Evolutionary conservation across 1,140 invertebrate species (phyloP), one percentile per base, ranked within the genome.

Genomic region (Bombus pascuorum): DNA sequence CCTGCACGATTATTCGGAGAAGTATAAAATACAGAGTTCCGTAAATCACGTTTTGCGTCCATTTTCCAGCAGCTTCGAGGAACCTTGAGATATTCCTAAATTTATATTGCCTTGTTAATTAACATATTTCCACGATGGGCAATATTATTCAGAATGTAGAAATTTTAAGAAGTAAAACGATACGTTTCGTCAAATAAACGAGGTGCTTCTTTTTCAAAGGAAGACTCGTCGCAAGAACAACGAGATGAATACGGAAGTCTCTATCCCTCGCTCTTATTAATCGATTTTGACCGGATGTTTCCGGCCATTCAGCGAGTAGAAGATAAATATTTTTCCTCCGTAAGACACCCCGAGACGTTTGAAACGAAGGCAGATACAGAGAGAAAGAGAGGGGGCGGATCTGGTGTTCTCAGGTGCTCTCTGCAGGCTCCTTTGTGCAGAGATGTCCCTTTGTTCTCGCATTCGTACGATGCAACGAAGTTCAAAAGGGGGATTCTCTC

Each of bases 401-500:
- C 0, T 28, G 22, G 47, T 32, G 59, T 65, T 62, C 70, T 39
- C 62, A 66, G 59, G 34, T 68, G 44, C 73, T 70, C 81, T 68
- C 65, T 53, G 1, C 74, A 15, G 68, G 32, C 28, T 80, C 83
- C 68, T 85, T 85, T 85, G 77, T 85, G 83, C 83, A 65, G 76
- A 80, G 72, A 80, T 65, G 83, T 65, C 53, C 83, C 83, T 85
- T 85, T 85, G 83, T 85, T 85, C 83, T 62, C 32, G 47, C 32
- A 42, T 57, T 85, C 68, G 76, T 71, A 37, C 77, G 77, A 85
- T 65, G 83, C 83, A 85, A 85, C 77, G 76, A 85, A 85, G 83
- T 85, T 85, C 83, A 85, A 85, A 85, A 85, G 83, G 68, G 53
- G 83, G 77, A 80, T 85, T 73, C 83, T 53, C 83, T 68, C 83